Evolutionary conservation across 1,140 invertebrate species (phyloP).

Genomic region (Drosophila tristis): DNA sequence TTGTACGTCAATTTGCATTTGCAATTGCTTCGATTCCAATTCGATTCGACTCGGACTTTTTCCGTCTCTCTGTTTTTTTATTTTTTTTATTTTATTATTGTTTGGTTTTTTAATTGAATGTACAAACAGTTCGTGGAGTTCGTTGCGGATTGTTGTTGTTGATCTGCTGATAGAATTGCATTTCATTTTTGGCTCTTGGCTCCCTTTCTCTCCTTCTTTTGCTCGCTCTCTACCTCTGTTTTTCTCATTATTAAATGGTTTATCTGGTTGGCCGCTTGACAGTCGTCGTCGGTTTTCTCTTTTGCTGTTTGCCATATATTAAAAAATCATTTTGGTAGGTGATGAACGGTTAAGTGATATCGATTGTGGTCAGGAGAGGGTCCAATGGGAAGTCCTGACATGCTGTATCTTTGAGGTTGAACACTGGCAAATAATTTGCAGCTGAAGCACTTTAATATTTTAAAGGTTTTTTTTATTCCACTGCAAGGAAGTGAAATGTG

Average conservation of each 20-base stretch:
- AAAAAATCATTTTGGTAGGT: slow-evolving; percentile 40
- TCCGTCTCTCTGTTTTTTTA: slow-evolving; percentile 4
- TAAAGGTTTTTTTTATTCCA: too few relatives aligned
- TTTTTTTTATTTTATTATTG: slow-evolving; percentile 25
- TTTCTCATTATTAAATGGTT: slow-evolving; percentile 66
- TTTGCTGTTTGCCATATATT: slow-evolving; percentile 19
- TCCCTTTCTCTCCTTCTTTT: neutral
- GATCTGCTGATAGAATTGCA: slow-evolving; percentile 50
- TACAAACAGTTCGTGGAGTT: slow-evolving; percentile 39
- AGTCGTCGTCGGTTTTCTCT: slow-evolving; percentile 28
- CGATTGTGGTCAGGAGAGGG: slow-evolving; percentile 29
- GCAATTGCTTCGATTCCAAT: slow-evolving; percentile 63
- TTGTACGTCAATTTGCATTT: slow-evolving; percentile 72
- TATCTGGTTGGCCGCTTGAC: slow-evolving; percentile 45
- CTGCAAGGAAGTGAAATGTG: neutral
- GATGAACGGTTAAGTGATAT: slow-evolving; percentile 52
- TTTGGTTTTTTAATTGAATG: slow-evolving; percentile 64
- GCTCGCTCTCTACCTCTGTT: slow-evolving; percentile 6
- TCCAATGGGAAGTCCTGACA: slow-evolving; percentile 7
- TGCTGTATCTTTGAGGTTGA: neutral
- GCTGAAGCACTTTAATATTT: neutral
- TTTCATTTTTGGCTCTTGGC: slow-evolving; percentile 53
- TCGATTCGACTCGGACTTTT: slow-evolving; percentile 38
- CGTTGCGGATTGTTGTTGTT: slow-evolving; percentile 23
- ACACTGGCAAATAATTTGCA: neutral